Conservation (phyloP, 2,797 vertebrate species). For the Taenioides sp. region DNA sequence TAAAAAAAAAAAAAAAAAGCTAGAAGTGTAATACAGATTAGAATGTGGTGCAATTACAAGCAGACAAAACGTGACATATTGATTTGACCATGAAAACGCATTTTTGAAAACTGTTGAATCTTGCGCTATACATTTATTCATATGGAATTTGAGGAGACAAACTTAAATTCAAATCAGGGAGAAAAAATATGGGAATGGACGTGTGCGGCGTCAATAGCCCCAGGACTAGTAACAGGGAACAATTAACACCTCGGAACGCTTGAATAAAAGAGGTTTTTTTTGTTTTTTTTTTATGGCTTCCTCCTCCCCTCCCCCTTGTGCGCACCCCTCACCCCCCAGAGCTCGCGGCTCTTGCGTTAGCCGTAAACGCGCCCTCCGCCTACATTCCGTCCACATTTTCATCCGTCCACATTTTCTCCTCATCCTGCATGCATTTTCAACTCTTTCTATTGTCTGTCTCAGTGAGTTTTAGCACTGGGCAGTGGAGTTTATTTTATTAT, state of each 20-base stretch:
- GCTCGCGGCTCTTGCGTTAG: conserved; percentile 3
- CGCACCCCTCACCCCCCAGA: not conserved
- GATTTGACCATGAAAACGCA: too few relatives aligned
- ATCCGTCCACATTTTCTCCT: not conserved
- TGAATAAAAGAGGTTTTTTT: not conserved
- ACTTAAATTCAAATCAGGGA: not conserved
- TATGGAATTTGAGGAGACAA: not conserved
- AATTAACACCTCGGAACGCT: not conserved
- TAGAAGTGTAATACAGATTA: too few relatives aligned
- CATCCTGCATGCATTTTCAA: not conserved
- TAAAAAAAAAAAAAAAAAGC: too few relatives aligned
- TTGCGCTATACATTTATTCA: not conserved
- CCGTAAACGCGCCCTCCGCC: not conserved
- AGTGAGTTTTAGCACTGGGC: not conserved
- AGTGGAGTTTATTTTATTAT: not conserved
- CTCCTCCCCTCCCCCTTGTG: not conserved
- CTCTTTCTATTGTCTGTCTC: not conserved
- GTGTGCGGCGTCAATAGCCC: not conserved
- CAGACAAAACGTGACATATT: too few relatives aligned
- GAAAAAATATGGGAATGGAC: not conserved
- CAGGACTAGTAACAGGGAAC: not conserved
- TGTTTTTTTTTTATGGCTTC: not conserved
- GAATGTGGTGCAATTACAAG: too few relatives aligned
- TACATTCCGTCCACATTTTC: not conserved
- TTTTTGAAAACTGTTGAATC: not conserved